Base-by-base conservation (phyloP, 53 echinoderm and acorn worm genomes). In the Stichopus horrens region DNA sequence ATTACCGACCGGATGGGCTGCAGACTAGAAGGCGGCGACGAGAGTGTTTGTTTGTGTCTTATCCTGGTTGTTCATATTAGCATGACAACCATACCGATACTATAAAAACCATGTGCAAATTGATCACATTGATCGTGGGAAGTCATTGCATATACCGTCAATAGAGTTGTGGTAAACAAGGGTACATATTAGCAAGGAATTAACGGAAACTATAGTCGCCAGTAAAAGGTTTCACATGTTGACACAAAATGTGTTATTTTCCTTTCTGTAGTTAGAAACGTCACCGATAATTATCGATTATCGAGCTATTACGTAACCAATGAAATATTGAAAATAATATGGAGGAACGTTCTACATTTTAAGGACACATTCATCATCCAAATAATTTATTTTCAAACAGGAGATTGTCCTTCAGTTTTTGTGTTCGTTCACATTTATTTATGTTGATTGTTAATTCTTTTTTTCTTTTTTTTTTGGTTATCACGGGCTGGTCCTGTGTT, bases 401-500 rank as follows among this genome's bases (percentile, higher is more conserved):
- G 11, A 37, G 37, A 37, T 37, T 37, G 37, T 37, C 37, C 37
- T 37, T 37, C 37, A 37, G 37, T 37, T 37, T 37, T 37, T 37
- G 37, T 1, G 37, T 37, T 37, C 37, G 37, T 37, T 37, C 37
- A 37, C 37, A 37, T 37, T 37, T 37, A 37, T 37, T 37, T 37
- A 37, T 37, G 37, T 37, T 37, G 18, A 71, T 71, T 71, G n/a
- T 71, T 20, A 18, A 71, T 71, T 7, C 71, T 16, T 16, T 71
- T 16, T 18, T 11, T 68, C 0, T 66, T 68, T 68, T 6, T n/a
- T 7, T 5, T 71, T 71, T 71, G 18, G 37, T 14, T 76, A 5
- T 7, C 77, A 13, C 85, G 66, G 85, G 85, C 85, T 85, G 85
- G 85, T 7, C 85, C 85, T 85, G 85, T 67, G n/a, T 85, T 65